These are phyloP conservation scores for Salarias fasciatus DNA, from an alignment of 2,797 vertebrate genomes.

Conservation along the genomic window DNA sequence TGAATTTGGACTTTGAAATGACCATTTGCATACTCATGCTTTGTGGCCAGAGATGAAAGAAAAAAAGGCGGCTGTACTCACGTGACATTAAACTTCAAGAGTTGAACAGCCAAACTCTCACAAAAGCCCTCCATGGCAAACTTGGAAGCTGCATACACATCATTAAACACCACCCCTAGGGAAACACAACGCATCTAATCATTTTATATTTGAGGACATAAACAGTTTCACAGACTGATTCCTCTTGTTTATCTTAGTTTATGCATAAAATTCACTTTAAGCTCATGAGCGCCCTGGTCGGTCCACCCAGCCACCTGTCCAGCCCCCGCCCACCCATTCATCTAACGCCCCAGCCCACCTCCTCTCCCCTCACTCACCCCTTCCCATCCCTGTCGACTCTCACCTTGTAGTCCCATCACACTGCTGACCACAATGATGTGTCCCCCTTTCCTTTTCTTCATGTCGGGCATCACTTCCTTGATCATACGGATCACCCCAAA, in stretches of 20 bases:
- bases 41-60: no score
- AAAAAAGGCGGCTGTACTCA: slow-evolving; percentile 74
- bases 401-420: slow-evolving; percentile 86
- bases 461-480: slow-evolving; percentile 87
- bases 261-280: background rate
- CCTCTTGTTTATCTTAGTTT: background rate
- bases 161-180: slow-evolving; percentile 85
- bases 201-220: background rate
- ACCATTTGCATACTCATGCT: no score
- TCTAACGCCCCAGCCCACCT: background rate
- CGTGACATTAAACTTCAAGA: slow-evolving; percentile 83
- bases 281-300: slow-evolving; percentile 12
- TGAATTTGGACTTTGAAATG: no score
- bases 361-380: background rate
- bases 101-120: slow-evolving; percentile 84
- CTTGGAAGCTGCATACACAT: slow-evolving; percentile 86
- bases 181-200: background rate
- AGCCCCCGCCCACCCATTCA: background rate
- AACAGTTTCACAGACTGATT: background rate
- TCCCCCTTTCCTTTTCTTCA: slow-evolving; percentile 83
- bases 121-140: slow-evolving; percentile 90
- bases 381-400: slow-evolving; percentile 1
- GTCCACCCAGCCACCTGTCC: slow-evolving; percentile 16
- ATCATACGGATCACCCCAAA: slow-evolving; percentile 85
- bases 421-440: slow-evolving; percentile 86